Base-by-base conservation (phyloP, 2,797 vertebrate species). In the Sebastes variabilis region DNA sequence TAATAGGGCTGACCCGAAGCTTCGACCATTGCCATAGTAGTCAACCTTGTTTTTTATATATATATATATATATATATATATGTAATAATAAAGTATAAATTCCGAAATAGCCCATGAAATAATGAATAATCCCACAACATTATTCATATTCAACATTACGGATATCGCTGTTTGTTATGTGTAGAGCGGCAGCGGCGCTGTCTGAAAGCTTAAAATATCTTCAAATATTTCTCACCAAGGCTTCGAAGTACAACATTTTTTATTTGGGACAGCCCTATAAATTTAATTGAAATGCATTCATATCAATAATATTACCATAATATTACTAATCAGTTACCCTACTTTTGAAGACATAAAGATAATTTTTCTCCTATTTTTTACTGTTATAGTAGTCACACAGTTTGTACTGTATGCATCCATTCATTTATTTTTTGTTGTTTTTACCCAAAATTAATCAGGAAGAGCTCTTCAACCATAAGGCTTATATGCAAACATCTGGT, bases 11-110 rank as follows among this genome's bases (percentile, higher is more conserved):
- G 1, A 46, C 42, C 42, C 0, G 1, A 42, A 42, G 38, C 38
- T 0, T 42, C 38, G 13, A 42, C 38, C 38, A 0, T 42, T 42
- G 38, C 38, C 38, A 42, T 42, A 6, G 1, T 0, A 42, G 0
- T 42, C 38, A 42, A 42, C 38, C 6, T 46, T 18, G 42, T 12
- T 34, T 29, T 29, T 5, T 5, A 3, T 25, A 25, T 25, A 25
- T 27, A 27, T 27, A 27, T 29, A 29, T 29, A 27, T 27, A 27
- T 27, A 27, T 27, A 27, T 27, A 27, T 27, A 27, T 38, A 6
- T 1, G 38, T 14, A 42, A 42, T 42, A 42, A 42, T 42, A 42
- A 42, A 42, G 13, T 42, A 42, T 42, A 16, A 42, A 42, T 42
- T 1, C 34, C 38, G 0, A 42, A 42, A 42, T 42, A 0, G 42